A percentile compares a stretch with the other conserved stretches of the same genome.
Evolutionary conservation across 53 echinoderm and acorn worm species (phyloP).

Genomic region (Antedon mediterranea): DNA sequence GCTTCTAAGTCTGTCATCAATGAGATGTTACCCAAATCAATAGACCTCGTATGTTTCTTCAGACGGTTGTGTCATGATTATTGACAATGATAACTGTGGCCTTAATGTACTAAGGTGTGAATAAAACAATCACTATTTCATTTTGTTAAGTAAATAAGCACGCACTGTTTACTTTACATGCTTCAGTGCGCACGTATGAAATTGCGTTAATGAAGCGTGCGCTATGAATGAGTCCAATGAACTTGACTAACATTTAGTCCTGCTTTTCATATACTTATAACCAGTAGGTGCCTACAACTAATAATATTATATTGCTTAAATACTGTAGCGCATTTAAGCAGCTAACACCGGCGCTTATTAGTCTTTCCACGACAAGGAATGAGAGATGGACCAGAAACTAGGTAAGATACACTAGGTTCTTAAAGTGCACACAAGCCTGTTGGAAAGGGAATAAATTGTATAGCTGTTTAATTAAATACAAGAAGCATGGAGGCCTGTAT

Average conservation of each 20-base stretch:
- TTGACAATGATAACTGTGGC: neutral
- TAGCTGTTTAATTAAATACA: no score
- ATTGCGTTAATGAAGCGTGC: neutral
- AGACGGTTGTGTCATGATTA: neutral
- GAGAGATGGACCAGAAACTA: no score
- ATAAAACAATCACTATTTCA: constrained; percentile 70
- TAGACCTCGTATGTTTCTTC: neutral
- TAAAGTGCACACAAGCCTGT: no score
- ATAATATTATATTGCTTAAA: no score
- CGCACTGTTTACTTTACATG: neutral
- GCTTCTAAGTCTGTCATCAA: neutral
- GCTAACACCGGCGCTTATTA: no score
- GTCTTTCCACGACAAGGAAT: no score
- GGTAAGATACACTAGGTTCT: no score
- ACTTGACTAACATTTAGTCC: neutral
- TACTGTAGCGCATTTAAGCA: no score
- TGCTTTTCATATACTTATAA: neutral
- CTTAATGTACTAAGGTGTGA: constrained; percentile 39
- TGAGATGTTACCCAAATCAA: neutral
- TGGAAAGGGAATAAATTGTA: no score
- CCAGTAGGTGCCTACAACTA: no score
- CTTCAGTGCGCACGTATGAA: neutral
- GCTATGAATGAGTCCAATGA: neutral
- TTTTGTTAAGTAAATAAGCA: constrained; percentile 64
- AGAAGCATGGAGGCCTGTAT: no score